Conservation (phyloP, 1,140 invertebrate species). For the Lepidurus apus region DNA sequence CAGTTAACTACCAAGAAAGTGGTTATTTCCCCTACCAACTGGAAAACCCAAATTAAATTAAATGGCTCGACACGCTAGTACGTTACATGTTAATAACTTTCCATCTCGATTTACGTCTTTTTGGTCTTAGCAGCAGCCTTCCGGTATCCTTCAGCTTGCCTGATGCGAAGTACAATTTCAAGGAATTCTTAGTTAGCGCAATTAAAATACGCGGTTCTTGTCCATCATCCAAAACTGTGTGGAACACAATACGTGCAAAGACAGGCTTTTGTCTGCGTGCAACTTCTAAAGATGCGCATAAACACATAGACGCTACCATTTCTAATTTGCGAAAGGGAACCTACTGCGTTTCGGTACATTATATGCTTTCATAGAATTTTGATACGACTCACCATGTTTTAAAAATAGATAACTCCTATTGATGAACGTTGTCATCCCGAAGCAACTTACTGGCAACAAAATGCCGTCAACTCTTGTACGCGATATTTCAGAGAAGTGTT, state of each 20-base stretch:
- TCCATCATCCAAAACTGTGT: background rate
- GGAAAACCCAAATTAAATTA: background rate
- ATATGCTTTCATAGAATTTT: background rate
- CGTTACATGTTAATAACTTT: background rate
- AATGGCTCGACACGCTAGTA: background rate
- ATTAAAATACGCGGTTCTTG: background rate
- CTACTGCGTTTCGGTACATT: background rate
- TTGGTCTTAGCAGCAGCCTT: background rate
- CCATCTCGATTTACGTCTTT: background rate
- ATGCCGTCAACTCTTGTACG: background rate
- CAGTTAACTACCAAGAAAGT: background rate
- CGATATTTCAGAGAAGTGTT: background rate
- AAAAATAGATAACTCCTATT: background rate
- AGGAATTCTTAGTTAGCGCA: background rate
- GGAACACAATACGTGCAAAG: background rate
- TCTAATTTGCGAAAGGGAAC: background rate
- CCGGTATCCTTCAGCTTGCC: background rate
- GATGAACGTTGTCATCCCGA: background rate
- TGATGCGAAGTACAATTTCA: background rate
- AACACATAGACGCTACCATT: background rate
- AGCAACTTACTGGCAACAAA: conserved; percentile 5
- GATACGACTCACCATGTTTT: background rate
- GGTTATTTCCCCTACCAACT: background rate
- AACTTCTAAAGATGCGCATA: background rate
- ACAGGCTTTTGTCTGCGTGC: background rate